Evolutionary conservation across 2,113 vertebrate genomes (phyloP), one percentile per base, ranked within the genome.

Genomic region (Psettodes erumei): DNA sequence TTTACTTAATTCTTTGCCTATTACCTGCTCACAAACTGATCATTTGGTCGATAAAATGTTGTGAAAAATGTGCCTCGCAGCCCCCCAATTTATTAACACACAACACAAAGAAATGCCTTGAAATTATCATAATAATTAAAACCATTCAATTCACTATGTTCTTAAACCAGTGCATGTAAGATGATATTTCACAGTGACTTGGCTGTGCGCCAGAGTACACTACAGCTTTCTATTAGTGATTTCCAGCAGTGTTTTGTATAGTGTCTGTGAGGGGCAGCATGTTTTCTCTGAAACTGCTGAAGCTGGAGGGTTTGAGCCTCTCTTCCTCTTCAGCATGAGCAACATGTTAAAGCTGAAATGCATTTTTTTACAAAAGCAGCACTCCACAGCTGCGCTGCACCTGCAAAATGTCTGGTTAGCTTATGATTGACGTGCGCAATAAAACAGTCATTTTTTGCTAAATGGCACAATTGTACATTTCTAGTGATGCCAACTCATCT

Each of bases 341-440:
- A 43, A 63, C 71, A 78, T 32, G 47, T 43, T 43, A 42, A 56
- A 53, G 43, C 59, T 48, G 32, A 77, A 61, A 50, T 75, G 23
- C 33, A 59, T 19, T 45, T 75, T 69, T 66, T 48, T n/a, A 74
- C 21, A 56, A 56, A 3, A 69, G 30, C 48, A 59, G 50, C 58
- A 42, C 60, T 50, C 30, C 6, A 5, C 12, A 59, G 45, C 16
- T 62, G 27, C 53, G 28, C 11, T 27, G 8, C 55, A 59, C 33
- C 38, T 69, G 25, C 35, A 45, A 50, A 33, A 45, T 60, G 35
- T 47, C 40, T 53, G 47, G 35, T 42, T 55, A 6, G 2, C 38
- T 77, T 37, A 25, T 72, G 54, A 70, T 5, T 73, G 56, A 55
- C 35, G 1, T n/a, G n/a, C 18, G 33, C 19, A 51, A n/a, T 45